Evolutionary conservation across 2,888 invertebrate genomes (phyloP).

Genomic region (Cerastoderma edule): DNA sequence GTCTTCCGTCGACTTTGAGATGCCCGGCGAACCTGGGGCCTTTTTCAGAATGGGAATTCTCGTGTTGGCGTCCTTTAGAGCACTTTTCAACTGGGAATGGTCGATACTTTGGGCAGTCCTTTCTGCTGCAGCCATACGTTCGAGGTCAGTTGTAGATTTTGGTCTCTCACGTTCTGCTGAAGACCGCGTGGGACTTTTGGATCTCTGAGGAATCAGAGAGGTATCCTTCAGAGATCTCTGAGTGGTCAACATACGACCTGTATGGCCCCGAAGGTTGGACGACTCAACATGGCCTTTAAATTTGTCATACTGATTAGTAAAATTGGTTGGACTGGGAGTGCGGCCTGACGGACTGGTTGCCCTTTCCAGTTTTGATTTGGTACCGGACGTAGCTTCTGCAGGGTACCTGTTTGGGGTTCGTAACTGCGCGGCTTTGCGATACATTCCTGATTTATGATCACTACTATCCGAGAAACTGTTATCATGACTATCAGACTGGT

Average conservation of each 20-base stretch:
- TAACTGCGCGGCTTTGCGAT: conserved; percentile 44
- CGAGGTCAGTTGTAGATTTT: conserved; percentile 50
- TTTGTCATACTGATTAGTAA: conserved; percentile 43
- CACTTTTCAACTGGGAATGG: conserved; percentile 40
- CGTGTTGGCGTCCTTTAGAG: conserved; percentile 66
- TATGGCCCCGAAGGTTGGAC: conserved; percentile 30
- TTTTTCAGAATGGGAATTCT: conserved; percentile 66
- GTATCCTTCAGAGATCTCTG: conserved; percentile 44
- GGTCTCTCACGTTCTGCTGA: conserved; percentile 47
- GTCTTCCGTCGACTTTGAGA: conserved; percentile 68
- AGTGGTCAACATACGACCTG: conserved; percentile 32
- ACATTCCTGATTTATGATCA: conserved; percentile 51
- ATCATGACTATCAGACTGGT: neutral
- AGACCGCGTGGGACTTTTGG: conserved; percentile 49
- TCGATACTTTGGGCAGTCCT: conserved; percentile 18
- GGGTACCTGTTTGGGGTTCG: conserved; percentile 34
- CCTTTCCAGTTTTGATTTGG: conserved; percentile 55
- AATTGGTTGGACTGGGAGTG: conserved; percentile 31
- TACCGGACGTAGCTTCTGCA: conserved; percentile 45
- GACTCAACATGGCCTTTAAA: conserved; percentile 43
- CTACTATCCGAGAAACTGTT: conserved; percentile 20
- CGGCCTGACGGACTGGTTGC: conserved; percentile 45
- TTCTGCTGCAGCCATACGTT: conserved; percentile 8
- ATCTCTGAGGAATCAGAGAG: conserved; percentile 50
- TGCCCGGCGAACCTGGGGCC: conserved; percentile 34